Conservation (phyloP, 2,888 invertebrate species). For the Erpobdella octoculata region DNA sequence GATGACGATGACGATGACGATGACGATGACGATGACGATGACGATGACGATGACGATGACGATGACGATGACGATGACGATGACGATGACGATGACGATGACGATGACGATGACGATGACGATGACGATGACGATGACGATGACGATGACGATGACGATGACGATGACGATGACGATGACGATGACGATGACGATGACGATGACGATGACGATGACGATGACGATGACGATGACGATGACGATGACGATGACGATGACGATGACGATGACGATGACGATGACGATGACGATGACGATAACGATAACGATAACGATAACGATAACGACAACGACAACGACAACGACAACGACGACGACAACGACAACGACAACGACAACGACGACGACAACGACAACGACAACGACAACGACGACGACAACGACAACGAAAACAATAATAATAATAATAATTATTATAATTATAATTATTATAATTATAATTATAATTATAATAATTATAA, state of each 20-base stretch:
- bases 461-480: not conserved
- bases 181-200: not conserved
- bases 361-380: no score
- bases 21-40: constrained; percentile 1
- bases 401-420: constrained; percentile 27
- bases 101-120: constrained; percentile 20
- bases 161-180: constrained; percentile 5
- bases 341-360: not conserved
- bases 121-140: constrained; percentile 7
- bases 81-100: not conserved
- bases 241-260: constrained; percentile 11
- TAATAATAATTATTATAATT: not conserved
- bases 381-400: constrained; percentile 41
- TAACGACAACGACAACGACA: not conserved
- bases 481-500: not conserved
- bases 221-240: constrained; percentile 8
- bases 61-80: not conserved
- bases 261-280: not conserved
- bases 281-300: constrained; percentile 1
- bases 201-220: constrained; percentile 9
- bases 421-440: not conserved
- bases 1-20: not conserved
- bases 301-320: not conserved
- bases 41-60: constrained; percentile 1
- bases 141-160: not conserved